These are phyloP conservation scores for Cosmorhoe ocellata DNA, from an alignment of 2,888 invertebrate genomes.

Conservation along the genomic window DNA sequence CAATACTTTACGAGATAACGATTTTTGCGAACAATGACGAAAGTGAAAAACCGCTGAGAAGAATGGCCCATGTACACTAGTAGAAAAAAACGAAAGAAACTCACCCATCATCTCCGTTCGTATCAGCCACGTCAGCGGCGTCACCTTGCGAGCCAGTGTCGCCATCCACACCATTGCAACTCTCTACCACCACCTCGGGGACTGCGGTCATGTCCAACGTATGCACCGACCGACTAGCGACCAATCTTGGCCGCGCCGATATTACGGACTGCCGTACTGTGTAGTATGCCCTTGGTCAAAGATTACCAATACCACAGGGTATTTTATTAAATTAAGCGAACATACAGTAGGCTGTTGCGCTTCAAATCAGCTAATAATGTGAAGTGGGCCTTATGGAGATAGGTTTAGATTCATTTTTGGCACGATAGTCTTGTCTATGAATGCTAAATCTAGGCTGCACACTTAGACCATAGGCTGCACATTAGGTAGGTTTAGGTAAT, in stretches of 20 bases:
- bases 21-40: too few relatives aligned
- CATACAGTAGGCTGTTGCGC: constrained; percentile 12
- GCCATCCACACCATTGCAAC: constrained; percentile 68
- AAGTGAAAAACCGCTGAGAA: too few relatives aligned
- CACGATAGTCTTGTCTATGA: too few relatives aligned
- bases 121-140: constrained; percentile 45
- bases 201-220: constrained; percentile 65
- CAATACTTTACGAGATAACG: too few relatives aligned
- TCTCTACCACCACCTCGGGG: constrained; percentile 67
- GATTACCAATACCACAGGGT: constrained; percentile 74
- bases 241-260: constrained; percentile 57
- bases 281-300: constrained; percentile 78
- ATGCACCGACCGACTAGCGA: constrained; percentile 49
- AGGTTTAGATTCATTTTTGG: constrained; percentile 4
- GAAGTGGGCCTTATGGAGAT: constrained; percentile 4
- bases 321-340: constrained; percentile 80
- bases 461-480: too few relatives aligned
- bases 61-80: too few relatives aligned
- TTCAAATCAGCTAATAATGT: neutral
- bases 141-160: constrained; percentile 45
- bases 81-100: too few relatives aligned
- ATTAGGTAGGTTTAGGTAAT: too few relatives aligned
- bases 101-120: constrained; percentile 69
- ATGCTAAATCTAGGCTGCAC: too few relatives aligned
- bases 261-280: constrained; percentile 67